A percentile compares a stretch with the other conserved stretches of the same genome.
These are phyloP conservation scores for Setipinna tenuifilis DNA, from an alignment of 2,797 vertebrate genomes.

Conservation along the genomic window DNA sequence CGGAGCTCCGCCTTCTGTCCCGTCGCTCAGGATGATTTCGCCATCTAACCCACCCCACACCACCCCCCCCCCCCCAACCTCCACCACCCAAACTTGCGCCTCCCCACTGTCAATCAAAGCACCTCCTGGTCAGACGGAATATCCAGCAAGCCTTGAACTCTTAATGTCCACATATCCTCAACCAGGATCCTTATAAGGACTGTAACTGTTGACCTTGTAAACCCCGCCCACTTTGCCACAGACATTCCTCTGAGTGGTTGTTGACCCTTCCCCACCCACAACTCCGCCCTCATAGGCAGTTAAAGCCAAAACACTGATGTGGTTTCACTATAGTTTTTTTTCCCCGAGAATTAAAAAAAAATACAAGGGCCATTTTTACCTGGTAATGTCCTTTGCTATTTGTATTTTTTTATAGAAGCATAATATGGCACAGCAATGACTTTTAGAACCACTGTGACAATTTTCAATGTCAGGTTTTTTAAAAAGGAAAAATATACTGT, in stretches of 20 bases:
- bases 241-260: neutral
- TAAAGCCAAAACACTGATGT: slow-evolving; percentile 45
- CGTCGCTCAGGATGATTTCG: slow-evolving; percentile 84
- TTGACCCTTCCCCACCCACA: slow-evolving; percentile 11
- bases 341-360: slow-evolving; percentile 25
- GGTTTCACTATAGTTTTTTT: slow-evolving; percentile 42
- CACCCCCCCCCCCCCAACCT: neutral
- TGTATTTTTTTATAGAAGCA: slow-evolving; percentile 44
- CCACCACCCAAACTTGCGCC: neutral
- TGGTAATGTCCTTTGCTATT: slow-evolving; percentile 41
- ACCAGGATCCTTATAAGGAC: neutral
- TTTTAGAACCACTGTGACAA: slow-evolving; percentile 39
- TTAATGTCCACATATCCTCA: neutral
- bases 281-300: slow-evolving; percentile 18
- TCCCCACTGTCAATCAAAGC: neutral
- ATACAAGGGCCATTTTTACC: slow-evolving; percentile 37
- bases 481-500: slow-evolving; percentile 11
- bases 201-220: neutral
- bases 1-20: slow-evolving; percentile 90
- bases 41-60: slow-evolving; percentile 74
- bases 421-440: slow-evolving; percentile 38
- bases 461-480: slow-evolving; percentile 39
- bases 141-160: slow-evolving; percentile 19
- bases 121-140: neutral
- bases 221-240: slow-evolving; percentile 34